These are phyloP conservation scores for Aegotheles bennettii DNA, from an alignment of 2,113 vertebrate species.

Conservation along the genomic window DNA sequence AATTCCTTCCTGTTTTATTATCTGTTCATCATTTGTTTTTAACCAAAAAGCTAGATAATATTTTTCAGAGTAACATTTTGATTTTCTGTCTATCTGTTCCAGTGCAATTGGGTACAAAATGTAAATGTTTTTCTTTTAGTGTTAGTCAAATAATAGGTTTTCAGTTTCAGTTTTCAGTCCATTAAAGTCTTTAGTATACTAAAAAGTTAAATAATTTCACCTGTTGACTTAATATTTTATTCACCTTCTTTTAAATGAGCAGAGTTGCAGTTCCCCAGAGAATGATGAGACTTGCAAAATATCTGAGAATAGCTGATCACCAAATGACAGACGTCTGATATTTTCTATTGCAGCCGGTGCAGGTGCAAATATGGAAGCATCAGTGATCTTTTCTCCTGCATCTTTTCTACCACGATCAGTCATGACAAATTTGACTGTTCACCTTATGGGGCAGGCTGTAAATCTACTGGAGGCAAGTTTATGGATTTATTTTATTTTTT, in stretches of 20 bases:
- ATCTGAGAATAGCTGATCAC: neutral
- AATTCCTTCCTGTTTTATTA: neutral
- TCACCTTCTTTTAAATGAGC: neutral
- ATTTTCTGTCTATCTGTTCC: neutral
- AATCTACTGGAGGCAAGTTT: slow-evolving; percentile 84
- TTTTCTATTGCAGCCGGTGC: slow-evolving; percentile 68
- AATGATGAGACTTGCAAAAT: neutral
- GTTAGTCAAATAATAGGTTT: neutral
- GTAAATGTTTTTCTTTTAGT: neutral
- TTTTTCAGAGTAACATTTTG: neutral
- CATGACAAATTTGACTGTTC: slow-evolving; percentile 77
- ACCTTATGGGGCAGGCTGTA: slow-evolving; percentile 76
- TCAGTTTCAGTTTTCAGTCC: too few species aligned
- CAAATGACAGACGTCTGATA: neutral
- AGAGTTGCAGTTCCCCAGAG: neutral
- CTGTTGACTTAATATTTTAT: neutral
- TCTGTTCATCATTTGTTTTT: neutral
- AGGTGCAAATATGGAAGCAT: slow-evolving; percentile 79
- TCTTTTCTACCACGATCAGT: slow-evolving; percentile 83
- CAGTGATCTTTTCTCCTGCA: slow-evolving; percentile 81
- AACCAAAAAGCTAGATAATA: neutral
- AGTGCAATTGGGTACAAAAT: neutral
- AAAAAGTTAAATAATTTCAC: neutral
- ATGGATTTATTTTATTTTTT: neutral
- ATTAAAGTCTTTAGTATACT: neutral